Conservation (phyloP, 2,888 invertebrate genomes). For the Pheosia gnoma region DNA sequence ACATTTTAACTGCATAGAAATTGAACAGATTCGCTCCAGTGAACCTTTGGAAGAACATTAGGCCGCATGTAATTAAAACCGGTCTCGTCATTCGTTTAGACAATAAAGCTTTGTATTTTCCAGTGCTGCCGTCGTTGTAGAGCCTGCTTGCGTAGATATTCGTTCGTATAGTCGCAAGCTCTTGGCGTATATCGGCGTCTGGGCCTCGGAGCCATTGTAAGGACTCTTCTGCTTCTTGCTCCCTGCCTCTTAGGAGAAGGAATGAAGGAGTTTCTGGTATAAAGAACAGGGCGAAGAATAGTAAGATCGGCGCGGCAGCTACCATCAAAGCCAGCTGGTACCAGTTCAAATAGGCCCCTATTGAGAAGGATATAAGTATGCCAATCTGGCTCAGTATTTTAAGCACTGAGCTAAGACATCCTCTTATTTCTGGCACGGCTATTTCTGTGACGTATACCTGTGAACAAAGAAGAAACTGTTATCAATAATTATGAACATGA, state of each 20-base stretch:
- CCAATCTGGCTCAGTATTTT: constrained; percentile 94
- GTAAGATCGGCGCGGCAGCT: constrained; percentile 89
- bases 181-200: constrained; percentile 89
- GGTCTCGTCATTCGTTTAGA: constrained; percentile 85
- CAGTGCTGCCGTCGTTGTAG: constrained; percentile 62
- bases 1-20: constrained; percentile 93
- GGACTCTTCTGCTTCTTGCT: constrained; percentile 89
- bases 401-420: constrained; percentile 92
- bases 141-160: constrained; percentile 85
- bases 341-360: constrained; percentile 93
- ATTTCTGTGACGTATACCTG: constrained; percentile 96
- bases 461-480: constrained; percentile 48
- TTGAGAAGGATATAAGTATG: constrained; percentile 90
- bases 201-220: constrained; percentile 92
- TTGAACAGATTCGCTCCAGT: constrained; percentile 93
- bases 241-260: constrained; percentile 89
- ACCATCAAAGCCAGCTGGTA: constrained; percentile 91
- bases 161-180: constrained; percentile 88
- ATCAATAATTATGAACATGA: neutral
- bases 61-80: constrained; percentile 90
- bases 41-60: constrained; percentile 95
- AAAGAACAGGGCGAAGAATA: constrained; percentile 89
- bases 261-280: constrained; percentile 96
- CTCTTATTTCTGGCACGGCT: constrained; percentile 92
- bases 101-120: constrained; percentile 65